Evolutionary conservation across 30 jellyfish, hydroid and myxozoan genomes (phyloP).

Genomic region (Haliclystus octoradiatus): DNA sequence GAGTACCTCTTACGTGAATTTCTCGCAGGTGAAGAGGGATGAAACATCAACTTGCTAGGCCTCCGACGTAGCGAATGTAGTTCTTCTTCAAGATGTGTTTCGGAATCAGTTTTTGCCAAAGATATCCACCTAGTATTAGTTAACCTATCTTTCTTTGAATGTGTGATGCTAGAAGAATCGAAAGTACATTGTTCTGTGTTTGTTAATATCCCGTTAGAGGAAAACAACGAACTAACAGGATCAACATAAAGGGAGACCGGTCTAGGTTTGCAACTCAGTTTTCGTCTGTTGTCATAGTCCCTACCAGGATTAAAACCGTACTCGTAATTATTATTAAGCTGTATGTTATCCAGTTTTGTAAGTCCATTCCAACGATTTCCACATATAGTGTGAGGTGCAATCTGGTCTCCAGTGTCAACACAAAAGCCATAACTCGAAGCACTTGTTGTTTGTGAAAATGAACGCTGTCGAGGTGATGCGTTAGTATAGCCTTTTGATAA

Average conservation of each 20-base stretch:
- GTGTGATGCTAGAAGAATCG: too few species aligned
- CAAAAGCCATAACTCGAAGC: neutral
- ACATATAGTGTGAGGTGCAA: neutral
- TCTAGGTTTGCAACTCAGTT: neutral
- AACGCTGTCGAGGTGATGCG: neutral
- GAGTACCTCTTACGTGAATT: neutral
- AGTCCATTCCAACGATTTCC: neutral
- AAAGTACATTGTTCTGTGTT: neutral
- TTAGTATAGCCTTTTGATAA: neutral
- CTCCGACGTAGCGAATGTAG: slow-evolving; percentile 46
- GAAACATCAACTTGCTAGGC: slow-evolving; percentile 37
- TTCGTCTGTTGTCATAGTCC: neutral
- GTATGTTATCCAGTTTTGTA: slow-evolving; percentile 55
- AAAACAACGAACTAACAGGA: neutral
- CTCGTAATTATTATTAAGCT: slow-evolving; percentile 50
- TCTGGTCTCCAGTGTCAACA: too few species aligned
- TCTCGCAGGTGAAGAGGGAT: neutral
- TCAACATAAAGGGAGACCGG: neutral
- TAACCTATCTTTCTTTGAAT: neutral
- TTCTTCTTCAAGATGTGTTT: slow-evolving; percentile 63
- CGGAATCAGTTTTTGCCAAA: slow-evolving; percentile 64
- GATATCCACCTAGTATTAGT: slow-evolving; percentile 8
- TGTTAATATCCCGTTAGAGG: neutral
- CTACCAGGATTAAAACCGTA: slow-evolving; percentile 82
- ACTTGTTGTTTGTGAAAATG: neutral